Evolutionary conservation across 1,140 invertebrate species (phyloP).

Genomic region (Myzus persicae): DNA sequence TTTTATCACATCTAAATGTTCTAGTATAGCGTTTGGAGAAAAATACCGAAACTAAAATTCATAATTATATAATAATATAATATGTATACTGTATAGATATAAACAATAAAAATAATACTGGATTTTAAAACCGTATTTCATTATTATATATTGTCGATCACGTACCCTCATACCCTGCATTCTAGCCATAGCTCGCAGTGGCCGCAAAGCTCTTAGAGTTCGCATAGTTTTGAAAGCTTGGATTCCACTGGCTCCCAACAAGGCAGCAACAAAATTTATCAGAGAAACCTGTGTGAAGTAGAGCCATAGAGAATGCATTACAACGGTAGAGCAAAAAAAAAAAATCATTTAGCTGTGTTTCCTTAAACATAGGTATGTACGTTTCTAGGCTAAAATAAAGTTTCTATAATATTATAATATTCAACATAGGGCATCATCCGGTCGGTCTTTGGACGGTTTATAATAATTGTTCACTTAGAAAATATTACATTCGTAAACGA

Average conservation of each 20-base stretch:
- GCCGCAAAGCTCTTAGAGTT: slow-evolving; percentile 92
- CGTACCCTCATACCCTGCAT: slow-evolving; percentile 98
- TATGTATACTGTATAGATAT: neutral
- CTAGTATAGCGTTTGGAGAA: slow-evolving; percentile 16
- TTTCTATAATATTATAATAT: neutral
- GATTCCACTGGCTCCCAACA: slow-evolving; percentile 92
- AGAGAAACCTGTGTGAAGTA: slow-evolving; percentile 85
- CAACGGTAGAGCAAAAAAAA: slow-evolving; percentile 59
- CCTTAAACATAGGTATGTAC: neutral
- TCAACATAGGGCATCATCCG: neutral
- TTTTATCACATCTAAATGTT: slow-evolving; percentile 15
- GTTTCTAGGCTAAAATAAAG: neutral
- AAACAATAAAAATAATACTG: slow-evolving; percentile 38
- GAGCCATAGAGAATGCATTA: slow-evolving; percentile 66
- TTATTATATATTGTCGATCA: slow-evolving; percentile 63
- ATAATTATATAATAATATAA: neutral
- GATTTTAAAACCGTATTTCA: slow-evolving; percentile 7
- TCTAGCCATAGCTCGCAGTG: slow-evolving; percentile 93
- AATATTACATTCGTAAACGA: neutral
- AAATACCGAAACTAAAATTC: slow-evolving; percentile 9
- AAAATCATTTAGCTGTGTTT: neutral
- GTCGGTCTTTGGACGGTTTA: neutral
- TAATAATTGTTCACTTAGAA: neutral
- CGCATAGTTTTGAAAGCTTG: slow-evolving; percentile 98
- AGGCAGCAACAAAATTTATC: slow-evolving; percentile 95